A percentile compares a stretch with the other conserved stretches of the same genome.
Evolutionary conservation across 1,140 invertebrate species (phyloP).

Genomic region (Pomacea maculata): DNA sequence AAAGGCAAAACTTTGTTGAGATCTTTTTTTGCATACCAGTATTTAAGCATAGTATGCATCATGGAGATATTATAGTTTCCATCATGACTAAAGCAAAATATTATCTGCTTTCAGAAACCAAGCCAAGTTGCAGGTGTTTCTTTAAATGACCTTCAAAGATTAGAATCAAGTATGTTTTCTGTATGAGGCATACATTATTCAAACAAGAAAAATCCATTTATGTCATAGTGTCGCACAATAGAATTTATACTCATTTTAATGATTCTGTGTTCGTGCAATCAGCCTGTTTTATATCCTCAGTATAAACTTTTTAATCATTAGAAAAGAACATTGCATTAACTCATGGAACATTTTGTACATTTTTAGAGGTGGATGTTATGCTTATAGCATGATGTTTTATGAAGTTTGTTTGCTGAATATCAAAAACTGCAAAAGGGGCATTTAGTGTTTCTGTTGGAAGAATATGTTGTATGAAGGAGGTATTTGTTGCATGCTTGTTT

Average conservation of each 20-base stretch:
- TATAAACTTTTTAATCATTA: too few relatives aligned
- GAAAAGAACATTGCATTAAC: too few relatives aligned
- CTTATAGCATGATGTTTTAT: background rate
- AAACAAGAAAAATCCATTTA: slow-evolving; percentile 1
- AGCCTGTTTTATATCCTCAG: too few relatives aligned
- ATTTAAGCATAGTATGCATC: too few relatives aligned
- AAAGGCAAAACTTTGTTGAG: too few relatives aligned
- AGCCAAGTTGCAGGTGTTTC: slow-evolving; percentile 45
- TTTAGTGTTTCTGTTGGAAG: background rate
- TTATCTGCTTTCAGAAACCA: slow-evolving; percentile 41
- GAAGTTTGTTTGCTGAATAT: background rate
- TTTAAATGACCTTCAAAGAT: slow-evolving; percentile 51
- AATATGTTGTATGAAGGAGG: too few relatives aligned
- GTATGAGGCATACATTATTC: background rate
- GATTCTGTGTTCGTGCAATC: too few relatives aligned
- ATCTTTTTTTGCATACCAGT: too few relatives aligned
- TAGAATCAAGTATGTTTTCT: slow-evolving; percentile 48
- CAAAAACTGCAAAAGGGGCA: background rate
- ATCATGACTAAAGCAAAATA: background rate
- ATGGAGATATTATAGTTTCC: background rate
- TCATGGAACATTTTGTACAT: background rate
- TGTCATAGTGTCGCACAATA: background rate
- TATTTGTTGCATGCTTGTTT: too few relatives aligned
- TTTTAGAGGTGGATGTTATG: background rate
- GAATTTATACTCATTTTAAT: too few relatives aligned